phyloP scores from a whole-genome alignment of 2,113 vertebrate species.

The Spea multiplicata region DNA sequence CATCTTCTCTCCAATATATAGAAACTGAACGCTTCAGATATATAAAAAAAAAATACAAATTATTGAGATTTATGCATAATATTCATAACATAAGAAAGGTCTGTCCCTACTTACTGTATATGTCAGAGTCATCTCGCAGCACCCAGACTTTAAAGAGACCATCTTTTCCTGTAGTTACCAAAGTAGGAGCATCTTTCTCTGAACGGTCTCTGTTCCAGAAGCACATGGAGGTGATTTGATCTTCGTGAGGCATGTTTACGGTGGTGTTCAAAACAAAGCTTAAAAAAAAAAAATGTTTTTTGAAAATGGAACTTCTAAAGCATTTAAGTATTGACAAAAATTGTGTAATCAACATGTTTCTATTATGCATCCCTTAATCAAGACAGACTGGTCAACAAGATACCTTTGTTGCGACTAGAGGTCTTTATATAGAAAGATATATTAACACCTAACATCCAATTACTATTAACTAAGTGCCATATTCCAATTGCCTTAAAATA shows the following conservation, averaged over 20 bases:
- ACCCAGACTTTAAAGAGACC: conserved; percentile 91
- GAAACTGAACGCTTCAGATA: background rate
- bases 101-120: conserved; percentile 60
- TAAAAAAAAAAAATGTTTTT: conserved; percentile 22
- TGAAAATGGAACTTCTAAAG: background rate
- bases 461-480: too few species aligned
- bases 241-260: conserved; percentile 80
- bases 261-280: conserved; percentile 92
- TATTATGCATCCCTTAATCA: too few species aligned
- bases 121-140: conserved; percentile 68
- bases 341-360: too few species aligned
- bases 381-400: too few species aligned
- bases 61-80: background rate
- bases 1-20: background rate
- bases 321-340: background rate
- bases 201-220: conserved; percentile 65
- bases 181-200: conserved; percentile 63
- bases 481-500: too few species aligned
- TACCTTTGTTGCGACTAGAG: too few species aligned
- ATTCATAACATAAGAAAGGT: too few species aligned
- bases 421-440: too few species aligned
- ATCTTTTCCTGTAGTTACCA: conserved; percentile 84
- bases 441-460: too few species aligned
- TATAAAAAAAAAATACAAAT: background rate
- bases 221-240: conserved; percentile 77